Base-by-base conservation (phyloP, 2,797 vertebrate genomes). In the Mormyrops boulengeri region DNA sequence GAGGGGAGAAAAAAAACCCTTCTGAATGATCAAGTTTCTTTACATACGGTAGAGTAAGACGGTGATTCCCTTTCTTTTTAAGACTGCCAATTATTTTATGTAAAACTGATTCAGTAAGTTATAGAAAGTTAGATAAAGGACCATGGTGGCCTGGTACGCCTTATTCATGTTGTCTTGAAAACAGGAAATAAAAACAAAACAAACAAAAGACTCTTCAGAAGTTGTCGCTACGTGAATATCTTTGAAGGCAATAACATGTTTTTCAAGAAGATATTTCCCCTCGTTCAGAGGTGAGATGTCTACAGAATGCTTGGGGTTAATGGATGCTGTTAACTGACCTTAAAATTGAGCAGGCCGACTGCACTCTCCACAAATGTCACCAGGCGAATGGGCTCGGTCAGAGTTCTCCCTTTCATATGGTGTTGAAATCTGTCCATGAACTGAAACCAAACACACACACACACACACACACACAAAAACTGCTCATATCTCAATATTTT, bases 351-450 rank as follows among this genome's bases (percentile, higher is more conserved):
- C 94, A 99, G 97, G 92, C 99, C 98, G 96, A 97, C 94, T 93
- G 99, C 98, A 73, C 97, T 99, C 97, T 99, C 99, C 96, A 99
- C 98, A 96, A 99, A 99, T 94, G 98, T 98, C 95, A 99, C 96
- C 94, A 99, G 97, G 95, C 98, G 96, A 93, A 99, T 94, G 93
- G 98, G 98, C 92, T 97, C 96, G 94, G 95, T 95, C 96, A 98
- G 96, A 92, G 95, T 92, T 94, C 97, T 96, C 95, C 96, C 97
- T 97, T 97, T 98, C 94, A 98, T 96, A 94, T 97, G 93, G 92
- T 92, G 94, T 91, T 94, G 96, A 97, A 99, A 99, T 96, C 97
- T 98, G 95, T 97, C 98, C 97, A 98, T 95, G 96, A 99, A 99
- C 98, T 99, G 94, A 97, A 96, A 90, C 52, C 30, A 73, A 17